Conservation (phyloP, 1,140 invertebrate genomes). For the Bombus terrestris region DNA sequence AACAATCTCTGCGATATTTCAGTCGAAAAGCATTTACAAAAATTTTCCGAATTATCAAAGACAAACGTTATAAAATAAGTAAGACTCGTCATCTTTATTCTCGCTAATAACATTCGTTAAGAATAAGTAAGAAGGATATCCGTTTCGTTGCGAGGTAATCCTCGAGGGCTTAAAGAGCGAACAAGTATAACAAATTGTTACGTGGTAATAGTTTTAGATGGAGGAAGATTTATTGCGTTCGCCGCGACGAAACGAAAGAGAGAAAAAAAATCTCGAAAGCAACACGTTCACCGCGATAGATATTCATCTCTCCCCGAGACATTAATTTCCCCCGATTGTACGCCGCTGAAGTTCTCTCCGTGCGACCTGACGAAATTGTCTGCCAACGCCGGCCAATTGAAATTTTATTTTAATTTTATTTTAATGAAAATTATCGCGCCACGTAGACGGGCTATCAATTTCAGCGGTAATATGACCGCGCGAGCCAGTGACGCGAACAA, state of each 20-base stretch:
- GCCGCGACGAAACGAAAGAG: neutral
- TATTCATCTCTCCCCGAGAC: slow-evolving; percentile 39
- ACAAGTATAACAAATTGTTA: slow-evolving; percentile 16
- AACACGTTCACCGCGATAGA: slow-evolving; percentile 21
- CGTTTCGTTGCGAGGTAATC: neutral
- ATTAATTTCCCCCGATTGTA: slow-evolving; percentile 58
- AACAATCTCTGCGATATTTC: neutral
- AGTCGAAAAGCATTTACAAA: neutral
- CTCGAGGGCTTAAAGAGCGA: neutral
- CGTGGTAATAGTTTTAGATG: slow-evolving; percentile 22
- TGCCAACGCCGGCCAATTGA: slow-evolving; percentile 25
- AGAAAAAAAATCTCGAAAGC: neutral
- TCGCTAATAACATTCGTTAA: neutral
- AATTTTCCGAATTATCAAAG: neutral
- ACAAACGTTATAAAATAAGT: neutral
- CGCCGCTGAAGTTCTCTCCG: slow-evolving; percentile 18
- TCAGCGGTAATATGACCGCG: slow-evolving; percentile 52
- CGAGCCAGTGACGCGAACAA: slow-evolving; percentile 58
- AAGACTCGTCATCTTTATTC: neutral
- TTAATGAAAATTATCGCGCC: slow-evolving; percentile 65
- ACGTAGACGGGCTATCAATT: slow-evolving; percentile 57
- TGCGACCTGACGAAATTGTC: slow-evolving; percentile 30
- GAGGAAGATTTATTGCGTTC: slow-evolving; percentile 34
- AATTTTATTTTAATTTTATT: slow-evolving; percentile 69
- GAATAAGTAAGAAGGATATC: neutral